Evolutionary conservation across 2,113 vertebrate species (phyloP).

Genomic region (Lampris incognitus): DNA sequence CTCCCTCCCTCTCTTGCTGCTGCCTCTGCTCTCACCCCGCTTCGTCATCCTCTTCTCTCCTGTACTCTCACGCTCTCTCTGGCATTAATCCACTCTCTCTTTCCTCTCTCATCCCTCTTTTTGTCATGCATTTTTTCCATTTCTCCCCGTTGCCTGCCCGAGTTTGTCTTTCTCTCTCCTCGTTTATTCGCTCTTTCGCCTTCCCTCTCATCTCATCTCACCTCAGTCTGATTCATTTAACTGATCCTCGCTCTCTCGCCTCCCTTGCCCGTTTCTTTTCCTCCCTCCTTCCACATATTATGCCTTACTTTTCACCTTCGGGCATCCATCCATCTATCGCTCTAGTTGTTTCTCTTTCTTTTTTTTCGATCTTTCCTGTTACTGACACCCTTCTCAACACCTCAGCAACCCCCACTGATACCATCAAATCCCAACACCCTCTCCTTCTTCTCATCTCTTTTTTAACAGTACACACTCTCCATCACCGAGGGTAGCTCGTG

Average conservation of each 20-base stretch:
- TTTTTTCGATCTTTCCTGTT: too few relatives aligned
- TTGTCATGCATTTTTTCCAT: too few relatives aligned
- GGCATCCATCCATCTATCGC: slow-evolving; percentile 2
- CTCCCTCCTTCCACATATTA: not conserved
- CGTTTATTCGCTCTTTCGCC: not conserved
- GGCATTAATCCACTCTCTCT: not conserved
- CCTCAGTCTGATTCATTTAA: not conserved
- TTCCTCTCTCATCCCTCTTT: not conserved
- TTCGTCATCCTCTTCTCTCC: slow-evolving; percentile 4
- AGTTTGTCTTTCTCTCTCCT: not conserved
- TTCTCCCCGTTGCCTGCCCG: not conserved
- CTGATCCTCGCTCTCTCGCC: not conserved
- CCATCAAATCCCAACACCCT: too few relatives aligned
- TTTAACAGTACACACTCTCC: too few relatives aligned
- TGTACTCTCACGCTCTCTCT: not conserved
- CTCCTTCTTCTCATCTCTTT: too few relatives aligned
- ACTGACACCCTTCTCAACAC: too few relatives aligned
- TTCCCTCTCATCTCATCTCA: not conserved
- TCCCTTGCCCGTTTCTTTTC: not conserved
- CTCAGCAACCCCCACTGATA: too few relatives aligned
- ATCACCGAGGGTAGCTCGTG: too few relatives aligned
- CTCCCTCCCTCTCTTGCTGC: not conserved
- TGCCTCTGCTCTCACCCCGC: not conserved
- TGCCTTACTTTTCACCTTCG: not conserved
- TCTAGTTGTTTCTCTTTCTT: not conserved